Percentiles rank a stretch among this genome's conserved stretches.
These are phyloP conservation scores for Acrobasis repandana DNA, from an alignment of 2,888 invertebrate species.

Conservation along the genomic window DNA sequence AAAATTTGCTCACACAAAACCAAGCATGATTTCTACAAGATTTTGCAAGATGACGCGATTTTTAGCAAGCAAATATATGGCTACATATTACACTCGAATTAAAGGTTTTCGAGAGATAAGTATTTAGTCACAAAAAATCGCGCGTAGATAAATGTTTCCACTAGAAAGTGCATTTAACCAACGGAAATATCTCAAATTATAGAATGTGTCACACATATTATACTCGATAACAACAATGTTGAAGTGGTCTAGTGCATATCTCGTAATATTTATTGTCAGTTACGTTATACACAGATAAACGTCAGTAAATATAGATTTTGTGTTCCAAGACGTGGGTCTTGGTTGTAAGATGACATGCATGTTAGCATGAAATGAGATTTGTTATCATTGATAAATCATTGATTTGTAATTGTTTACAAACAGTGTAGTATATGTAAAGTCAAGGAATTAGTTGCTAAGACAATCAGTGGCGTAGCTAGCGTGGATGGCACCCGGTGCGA, in stretches of 20 bases:
- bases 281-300: slow-evolving; percentile 7
- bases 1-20: no score
- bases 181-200: not conserved
- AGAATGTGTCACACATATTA: not conserved
- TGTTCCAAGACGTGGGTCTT: slow-evolving; percentile 18
- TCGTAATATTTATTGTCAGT: slow-evolving; percentile 12
- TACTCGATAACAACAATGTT: slow-evolving; percentile 16
- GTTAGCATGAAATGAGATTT: not conserved
- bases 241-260: not conserved
- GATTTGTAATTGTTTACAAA: slow-evolving; percentile 5
- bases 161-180: not conserved
- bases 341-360: slow-evolving; percentile 1
- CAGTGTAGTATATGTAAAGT: no score
- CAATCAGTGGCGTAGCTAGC: no score
- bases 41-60: no score
- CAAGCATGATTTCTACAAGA: no score
- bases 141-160: not conserved
- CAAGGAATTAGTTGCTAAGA: not conserved
- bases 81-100: no score
- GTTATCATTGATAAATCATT: not conserved
- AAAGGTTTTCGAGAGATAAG: no score
- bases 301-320: slow-evolving; percentile 13
- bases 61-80: no score
- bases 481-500: no score
- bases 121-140: no score